These are phyloP conservation scores for Drosophila pectinifera DNA, from an alignment of 1,140 invertebrate species.

Conservation along the genomic window DNA sequence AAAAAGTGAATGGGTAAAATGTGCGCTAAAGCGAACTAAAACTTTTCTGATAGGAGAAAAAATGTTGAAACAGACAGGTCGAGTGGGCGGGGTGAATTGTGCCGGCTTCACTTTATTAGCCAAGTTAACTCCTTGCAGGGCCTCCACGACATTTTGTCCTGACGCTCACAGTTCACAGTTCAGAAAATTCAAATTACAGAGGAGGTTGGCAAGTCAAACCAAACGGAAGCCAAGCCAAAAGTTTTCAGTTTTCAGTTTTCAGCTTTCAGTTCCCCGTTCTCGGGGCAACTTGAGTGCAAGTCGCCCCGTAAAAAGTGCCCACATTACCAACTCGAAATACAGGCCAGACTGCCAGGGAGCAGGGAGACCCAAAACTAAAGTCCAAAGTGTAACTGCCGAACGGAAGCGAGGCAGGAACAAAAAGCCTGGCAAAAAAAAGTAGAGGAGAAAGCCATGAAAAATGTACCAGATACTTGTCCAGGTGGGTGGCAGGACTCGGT, in stretches of 20 bases:
- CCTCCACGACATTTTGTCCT: constrained; percentile 34
- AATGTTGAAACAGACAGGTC: constrained; percentile 11
- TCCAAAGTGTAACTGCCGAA: constrained; percentile 49
- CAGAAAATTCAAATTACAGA: constrained; percentile 80
- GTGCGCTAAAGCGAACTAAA: constrained; percentile 36
- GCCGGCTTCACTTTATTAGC: constrained; percentile 65
- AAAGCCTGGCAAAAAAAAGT: constrained; percentile 5
- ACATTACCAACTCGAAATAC: constrained; percentile 51
- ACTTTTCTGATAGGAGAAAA: constrained; percentile 49
- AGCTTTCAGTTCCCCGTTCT: neutral
- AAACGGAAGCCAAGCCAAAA: constrained; percentile 63
- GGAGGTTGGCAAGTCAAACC: constrained; percentile 59
- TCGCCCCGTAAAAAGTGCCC: constrained; percentile 42
- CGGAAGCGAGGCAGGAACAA: constrained; percentile 37
- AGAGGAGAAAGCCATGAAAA: constrained; percentile 41
- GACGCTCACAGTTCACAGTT: constrained; percentile 69
- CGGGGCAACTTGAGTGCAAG: constrained; percentile 60
- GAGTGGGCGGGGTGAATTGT: neutral
- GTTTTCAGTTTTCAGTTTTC: constrained; percentile 60
- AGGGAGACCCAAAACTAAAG: constrained; percentile 28
- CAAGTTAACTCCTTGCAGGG: constrained; percentile 63
- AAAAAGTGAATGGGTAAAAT: constrained; percentile 17
- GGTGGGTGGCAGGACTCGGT: constrained; percentile 21
- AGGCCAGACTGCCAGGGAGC: constrained; percentile 33
- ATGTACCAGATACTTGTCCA: constrained; percentile 51